Conservation (phyloP, 2,797 vertebrate genomes). For the Pygocentrus nattereri region DNA sequence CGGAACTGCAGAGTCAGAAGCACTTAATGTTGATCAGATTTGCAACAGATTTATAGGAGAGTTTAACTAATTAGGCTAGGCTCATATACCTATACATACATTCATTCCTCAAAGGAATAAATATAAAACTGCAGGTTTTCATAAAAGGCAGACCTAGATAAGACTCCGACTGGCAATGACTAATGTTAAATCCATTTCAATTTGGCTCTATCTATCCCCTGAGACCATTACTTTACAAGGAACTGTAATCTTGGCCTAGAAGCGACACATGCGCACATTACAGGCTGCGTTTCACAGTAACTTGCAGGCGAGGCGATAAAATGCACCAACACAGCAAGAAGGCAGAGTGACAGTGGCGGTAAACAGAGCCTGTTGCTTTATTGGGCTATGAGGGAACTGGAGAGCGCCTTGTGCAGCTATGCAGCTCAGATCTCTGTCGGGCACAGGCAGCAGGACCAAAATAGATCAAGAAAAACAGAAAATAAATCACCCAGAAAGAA, state of each 20-base stretch:
- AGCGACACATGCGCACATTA: constrained; percentile 54
- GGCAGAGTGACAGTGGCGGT: constrained; percentile 69
- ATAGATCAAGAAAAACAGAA: constrained; percentile 68
- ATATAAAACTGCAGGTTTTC: neutral
- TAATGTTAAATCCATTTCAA: neutral
- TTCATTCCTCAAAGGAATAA: neutral
- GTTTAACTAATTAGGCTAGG: neutral
- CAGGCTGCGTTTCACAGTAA: constrained; percentile 37
- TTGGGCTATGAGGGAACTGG: constrained; percentile 77
- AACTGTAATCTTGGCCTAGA: constrained; percentile 48
- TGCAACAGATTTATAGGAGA: neutral
- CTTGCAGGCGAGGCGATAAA: constrained; percentile 65
- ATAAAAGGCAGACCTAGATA: neutral
- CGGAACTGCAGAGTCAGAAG: neutral
- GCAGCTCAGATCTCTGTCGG: constrained; percentile 56
- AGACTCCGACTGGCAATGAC: neutral
- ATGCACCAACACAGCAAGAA: constrained; percentile 81
- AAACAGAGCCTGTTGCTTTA: constrained; percentile 80
- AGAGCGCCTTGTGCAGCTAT: constrained; percentile 71
- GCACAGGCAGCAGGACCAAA: constrained; percentile 46
- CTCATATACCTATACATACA: neutral
- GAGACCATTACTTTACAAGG: constrained; percentile 50
- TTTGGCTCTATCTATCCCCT: constrained; percentile 23
- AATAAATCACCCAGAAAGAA: constrained; percentile 66
- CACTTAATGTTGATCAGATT: neutral